These are phyloP conservation scores for Chironex yamaguchii DNA, from an alignment of 30 jellyfish, hydroid and myxozoan genomes.

Conservation along the genomic window DNA sequence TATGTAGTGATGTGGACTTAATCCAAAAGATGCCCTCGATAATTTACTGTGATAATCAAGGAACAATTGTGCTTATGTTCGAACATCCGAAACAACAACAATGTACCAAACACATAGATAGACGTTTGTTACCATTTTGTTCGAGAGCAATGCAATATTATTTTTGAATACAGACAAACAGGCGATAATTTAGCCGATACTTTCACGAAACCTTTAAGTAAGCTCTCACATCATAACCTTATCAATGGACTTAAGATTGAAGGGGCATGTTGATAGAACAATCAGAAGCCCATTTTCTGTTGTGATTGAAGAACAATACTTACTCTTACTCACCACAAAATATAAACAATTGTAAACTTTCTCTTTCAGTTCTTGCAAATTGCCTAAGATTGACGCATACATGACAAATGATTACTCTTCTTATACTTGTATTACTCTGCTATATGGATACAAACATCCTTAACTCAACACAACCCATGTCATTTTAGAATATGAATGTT, in stretches of 20 bases:
- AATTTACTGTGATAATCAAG: constrained; percentile 40
- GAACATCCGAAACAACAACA: constrained; percentile 44
- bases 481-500: no score
- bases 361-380: no score
- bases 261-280: constrained; percentile 48
- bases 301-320: no score
- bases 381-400: no score
- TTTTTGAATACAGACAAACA: not conserved
- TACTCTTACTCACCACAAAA: no score
- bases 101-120: constrained; percentile 52
- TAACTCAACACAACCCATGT: no score
- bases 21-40: not conserved
- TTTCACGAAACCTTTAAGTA: constrained; percentile 12
- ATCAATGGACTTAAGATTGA: constrained; percentile 19
- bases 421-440: no score
- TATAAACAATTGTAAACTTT: no score
- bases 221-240: constrained; percentile 6
- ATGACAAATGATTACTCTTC: no score
- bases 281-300: no score
- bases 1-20: not conserved
- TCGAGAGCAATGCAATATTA: constrained; percentile 35
- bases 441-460: no score
- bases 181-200: constrained; percentile 40
- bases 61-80: constrained; percentile 20
- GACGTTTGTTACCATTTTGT: constrained; percentile 40